Conservation (phyloP, 1,140 invertebrate genomes). For the Drosophila sp. region DNA sequence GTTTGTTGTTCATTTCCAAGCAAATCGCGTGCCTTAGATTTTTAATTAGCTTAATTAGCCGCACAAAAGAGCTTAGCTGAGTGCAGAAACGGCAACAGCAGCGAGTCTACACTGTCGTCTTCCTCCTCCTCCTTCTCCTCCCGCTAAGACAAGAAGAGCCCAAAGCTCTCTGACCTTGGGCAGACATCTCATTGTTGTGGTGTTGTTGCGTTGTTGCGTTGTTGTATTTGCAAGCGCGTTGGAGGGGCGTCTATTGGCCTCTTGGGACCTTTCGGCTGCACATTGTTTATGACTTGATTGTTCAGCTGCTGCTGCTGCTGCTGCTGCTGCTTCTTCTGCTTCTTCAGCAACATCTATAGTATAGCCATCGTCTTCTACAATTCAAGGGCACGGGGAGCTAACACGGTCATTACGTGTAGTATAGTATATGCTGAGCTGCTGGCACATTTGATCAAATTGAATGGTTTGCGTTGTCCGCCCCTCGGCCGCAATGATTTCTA, state of each 20-base stretch:
- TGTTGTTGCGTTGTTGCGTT: slow-evolving; percentile 36
- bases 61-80: slow-evolving; percentile 43
- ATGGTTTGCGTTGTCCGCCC: slow-evolving; percentile 42
- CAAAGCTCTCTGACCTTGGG: slow-evolving; percentile 44
- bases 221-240: slow-evolving; percentile 30
- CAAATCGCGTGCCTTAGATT: slow-evolving; percentile 75
- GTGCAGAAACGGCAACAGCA: slow-evolving; percentile 9
- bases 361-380: slow-evolving; percentile 51
- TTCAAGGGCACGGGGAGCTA: slow-evolving; percentile 65
- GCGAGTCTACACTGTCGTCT: no score
- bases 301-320: slow-evolving; percentile 40
- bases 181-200: slow-evolving; percentile 54
- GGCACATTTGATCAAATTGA: slow-evolving; percentile 54
- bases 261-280: slow-evolving; percentile 69
- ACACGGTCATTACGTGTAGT: slow-evolving; percentile 44
- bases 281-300: slow-evolving; percentile 81
- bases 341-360: slow-evolving; percentile 20
- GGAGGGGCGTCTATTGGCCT: slow-evolving; percentile 37
- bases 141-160: slow-evolving; percentile 22
- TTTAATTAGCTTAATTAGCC: slow-evolving; percentile 78
- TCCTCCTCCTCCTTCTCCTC: background rate
- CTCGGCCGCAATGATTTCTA: slow-evolving; percentile 70
- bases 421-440: slow-evolving; percentile 24
- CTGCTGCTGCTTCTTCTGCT: slow-evolving; percentile 16
- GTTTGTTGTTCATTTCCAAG: slow-evolving; percentile 52